A percentile compares a stretch with the other conserved stretches of the same genome.
These are phyloP conservation scores for Setipinna tenuifilis DNA, from an alignment of 2,797 vertebrate genomes.

Conservation along the genomic window DNA sequence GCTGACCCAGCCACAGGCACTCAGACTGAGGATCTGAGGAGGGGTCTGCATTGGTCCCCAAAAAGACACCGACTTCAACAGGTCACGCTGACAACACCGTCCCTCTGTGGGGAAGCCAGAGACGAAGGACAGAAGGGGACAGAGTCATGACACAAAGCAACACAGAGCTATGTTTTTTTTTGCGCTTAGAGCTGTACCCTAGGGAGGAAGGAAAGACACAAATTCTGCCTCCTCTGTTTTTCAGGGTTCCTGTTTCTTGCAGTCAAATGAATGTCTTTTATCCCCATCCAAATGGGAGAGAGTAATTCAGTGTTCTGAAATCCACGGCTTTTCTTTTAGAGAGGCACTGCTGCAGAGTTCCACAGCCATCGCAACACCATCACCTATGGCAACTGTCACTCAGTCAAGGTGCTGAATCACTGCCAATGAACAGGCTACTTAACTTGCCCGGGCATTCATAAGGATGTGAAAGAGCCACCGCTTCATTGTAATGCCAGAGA, in stretches of 20 bases:
- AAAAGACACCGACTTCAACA: constrained; percentile 54
- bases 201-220: constrained; percentile 18
- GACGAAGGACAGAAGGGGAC: constrained; percentile 19
- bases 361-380: constrained; percentile 47
- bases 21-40: constrained; percentile 68
- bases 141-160: neutral
- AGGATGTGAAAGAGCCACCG: constrained; percentile 48
- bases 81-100: constrained; percentile 50
- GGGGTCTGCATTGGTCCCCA: constrained; percentile 67
- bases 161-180: neutral
- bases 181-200: neutral
- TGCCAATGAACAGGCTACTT: constrained; percentile 43
- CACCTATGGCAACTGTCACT: constrained; percentile 49
- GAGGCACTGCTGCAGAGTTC: constrained; percentile 41
- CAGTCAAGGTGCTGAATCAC: constrained; percentile 46
- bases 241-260: constrained; percentile 23
- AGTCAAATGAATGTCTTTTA: constrained; percentile 21
- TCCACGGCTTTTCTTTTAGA: constrained; percentile 3
- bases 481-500: constrained; percentile 47
- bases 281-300: constrained; percentile 9
- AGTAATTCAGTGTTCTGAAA: constrained; percentile 12
- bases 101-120: constrained; percentile 46
- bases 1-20: constrained; percentile 73
- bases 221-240: neutral
- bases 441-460: constrained; percentile 47